Evolutionary conservation across 2,888 invertebrate genomes (phyloP), one percentile per base, ranked within the genome.

Genomic region (Athripsodes cinereus): DNA sequence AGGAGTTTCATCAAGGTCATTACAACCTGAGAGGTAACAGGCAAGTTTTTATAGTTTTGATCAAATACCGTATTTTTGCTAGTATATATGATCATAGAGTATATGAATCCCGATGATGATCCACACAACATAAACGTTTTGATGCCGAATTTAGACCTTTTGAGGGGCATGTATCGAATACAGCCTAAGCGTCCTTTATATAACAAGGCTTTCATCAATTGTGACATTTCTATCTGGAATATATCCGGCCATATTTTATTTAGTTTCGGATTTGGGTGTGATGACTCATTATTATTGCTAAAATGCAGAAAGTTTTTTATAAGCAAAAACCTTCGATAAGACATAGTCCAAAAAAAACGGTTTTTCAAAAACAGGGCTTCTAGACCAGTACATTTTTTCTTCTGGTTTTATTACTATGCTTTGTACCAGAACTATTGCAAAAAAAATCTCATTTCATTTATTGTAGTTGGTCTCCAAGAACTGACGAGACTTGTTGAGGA

Each of bases 71-170:
- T 67, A 8, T 57, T 56, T 63, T 64, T 64, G 13, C 66, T 65
- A 26, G 66, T 66, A 55, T 67, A n/a, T n/a, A n/a, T n/a, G n/a
- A n/a, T n/a, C n/a, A n/a, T n/a, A n/a, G n/a, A n/a, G 67, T 50
- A 68, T 35, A 67, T 54, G 63, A 67, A 68, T 1, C 66, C 66
- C 46, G 59, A 62, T 62, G 63, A 62, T 16, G 67, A 68, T 59
- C 68, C 68, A 58, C 67, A 68, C 18, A 69, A 58, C 48, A 67
- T 55, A 57, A 63, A 69, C 2, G 53, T 60, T 65, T 69, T 69
- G 57, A 68, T 67, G 3, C 66, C 66, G 63, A 68, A 69, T 51
- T 66, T 54, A 2, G 66, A 58, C 49, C 66, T 35, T 65, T 69
- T 69, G 48, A 66, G 49, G 10, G 66, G 67, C 34, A 67, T 68